phyloP scores from a whole-genome alignment of 2,797 vertebrate species.

The Pagetopsis macropterus region DNA sequence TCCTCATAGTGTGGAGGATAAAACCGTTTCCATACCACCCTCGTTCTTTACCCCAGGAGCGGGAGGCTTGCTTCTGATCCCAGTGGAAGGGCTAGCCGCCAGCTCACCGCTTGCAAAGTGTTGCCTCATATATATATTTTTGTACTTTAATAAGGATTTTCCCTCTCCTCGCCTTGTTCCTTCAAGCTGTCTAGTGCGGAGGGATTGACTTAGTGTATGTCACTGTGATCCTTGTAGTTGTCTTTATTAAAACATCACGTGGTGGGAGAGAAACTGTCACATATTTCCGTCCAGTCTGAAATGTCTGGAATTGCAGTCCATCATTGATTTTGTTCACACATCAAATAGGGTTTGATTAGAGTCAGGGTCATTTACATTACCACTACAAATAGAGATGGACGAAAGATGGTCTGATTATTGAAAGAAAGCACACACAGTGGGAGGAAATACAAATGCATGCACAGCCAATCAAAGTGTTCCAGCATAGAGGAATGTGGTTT shows the following conservation, averaged over 20 bases:
- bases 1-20: background rate
- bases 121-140: conserved; percentile 61
- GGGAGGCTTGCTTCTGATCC: conserved; percentile 30
- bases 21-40: conserved; percentile 25
- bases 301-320: background rate
- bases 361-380: conserved; percentile 2
- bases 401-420: conserved; percentile 25
- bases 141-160: conserved; percentile 29
- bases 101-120: conserved; percentile 59
- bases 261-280: background rate
- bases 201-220: conserved; percentile 6
- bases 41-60: conserved; percentile 3
- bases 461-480: conserved; percentile 24
- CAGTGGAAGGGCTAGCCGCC: conserved; percentile 32
- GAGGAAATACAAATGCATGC: conserved; percentile 24
- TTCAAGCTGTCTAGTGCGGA: background rate
- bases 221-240: conserved; percentile 8
- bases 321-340: conserved; percentile 11
- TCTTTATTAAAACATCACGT: conserved; percentile 25
- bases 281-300: background rate
- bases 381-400: conserved; percentile 21
- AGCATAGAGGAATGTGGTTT: background rate
- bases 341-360: conserved; percentile 15
- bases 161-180: background rate
- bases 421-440: conserved; percentile 9